Evolutionary conservation across 2,888 invertebrate genomes (phyloP).

Genomic region (Oxycera nigricornis): DNA sequence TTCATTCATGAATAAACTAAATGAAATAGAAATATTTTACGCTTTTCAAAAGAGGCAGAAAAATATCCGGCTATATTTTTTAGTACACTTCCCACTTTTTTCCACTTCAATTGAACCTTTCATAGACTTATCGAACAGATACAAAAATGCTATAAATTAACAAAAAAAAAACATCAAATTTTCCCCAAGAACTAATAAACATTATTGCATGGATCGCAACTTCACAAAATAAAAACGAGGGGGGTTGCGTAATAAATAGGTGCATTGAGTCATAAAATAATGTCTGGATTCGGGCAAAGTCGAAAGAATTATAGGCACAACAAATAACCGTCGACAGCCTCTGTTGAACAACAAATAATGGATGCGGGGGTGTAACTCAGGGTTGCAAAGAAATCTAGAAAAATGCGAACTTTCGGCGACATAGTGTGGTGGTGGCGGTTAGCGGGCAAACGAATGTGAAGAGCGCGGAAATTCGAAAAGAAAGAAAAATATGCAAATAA

Average conservation of each 20-base stretch:
- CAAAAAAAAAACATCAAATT: neutral
- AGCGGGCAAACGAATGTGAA: neutral
- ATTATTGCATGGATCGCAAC: neutral
- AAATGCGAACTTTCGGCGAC: neutral
- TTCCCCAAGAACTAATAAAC: neutral
- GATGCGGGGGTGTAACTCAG: neutral
- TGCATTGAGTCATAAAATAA: constrained; percentile 40
- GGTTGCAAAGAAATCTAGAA: neutral
- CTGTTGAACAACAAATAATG: neutral
- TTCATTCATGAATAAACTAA: too few relatives aligned
- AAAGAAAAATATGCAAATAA: constrained; percentile 38
- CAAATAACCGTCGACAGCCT: neutral
- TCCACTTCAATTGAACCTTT: neutral
- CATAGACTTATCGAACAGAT: constrained; percentile 11
- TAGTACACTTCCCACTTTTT: too few relatives aligned
- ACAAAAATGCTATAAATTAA: neutral
- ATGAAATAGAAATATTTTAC: too few relatives aligned
- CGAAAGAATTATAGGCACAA: constrained; percentile 17
- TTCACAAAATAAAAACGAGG: neutral
- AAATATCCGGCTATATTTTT: too few relatives aligned
- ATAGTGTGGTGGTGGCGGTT: neutral
- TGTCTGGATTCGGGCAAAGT: constrained; percentile 34
- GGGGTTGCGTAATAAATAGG: constrained; percentile 27
- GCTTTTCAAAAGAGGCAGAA: too few relatives aligned
- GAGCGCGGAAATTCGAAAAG: neutral